Evolutionary conservation across 2,113 vertebrate genomes (phyloP).

Genomic region (Ornithorhynchus anatinus): DNA sequence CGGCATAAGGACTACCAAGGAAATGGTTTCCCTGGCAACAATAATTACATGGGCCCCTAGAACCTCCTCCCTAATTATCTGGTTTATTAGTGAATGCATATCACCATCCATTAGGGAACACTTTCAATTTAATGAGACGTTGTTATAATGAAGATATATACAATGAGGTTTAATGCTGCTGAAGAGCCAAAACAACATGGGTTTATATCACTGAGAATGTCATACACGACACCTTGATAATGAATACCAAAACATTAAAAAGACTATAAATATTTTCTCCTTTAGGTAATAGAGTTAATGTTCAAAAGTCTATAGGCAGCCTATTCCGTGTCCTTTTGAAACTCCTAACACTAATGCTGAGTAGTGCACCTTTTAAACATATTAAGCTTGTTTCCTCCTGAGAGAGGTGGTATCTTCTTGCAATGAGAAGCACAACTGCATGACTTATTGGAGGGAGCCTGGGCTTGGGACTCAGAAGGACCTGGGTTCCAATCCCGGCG

Average conservation of each 20-base stretch:
- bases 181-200: slow-evolving; percentile 28
- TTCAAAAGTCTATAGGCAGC: not conserved
- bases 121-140: slow-evolving; percentile 40
- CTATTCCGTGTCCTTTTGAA: slow-evolving; percentile 25
- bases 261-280: slow-evolving; percentile 40
- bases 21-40: slow-evolving; percentile 36
- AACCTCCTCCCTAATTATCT: slow-evolving; percentile 47
- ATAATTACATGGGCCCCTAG: slow-evolving; percentile 25
- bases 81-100: slow-evolving; percentile 41
- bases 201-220: slow-evolving; percentile 28
- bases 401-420: too few relatives aligned
- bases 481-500: too few relatives aligned
- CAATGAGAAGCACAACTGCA: too few relatives aligned
- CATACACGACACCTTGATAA: not conserved
- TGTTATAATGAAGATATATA: slow-evolving; percentile 26
- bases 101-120: slow-evolving; percentile 31
- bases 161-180: not conserved
- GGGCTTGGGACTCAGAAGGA: too few relatives aligned
- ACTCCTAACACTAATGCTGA: too few relatives aligned
- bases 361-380: too few relatives aligned
- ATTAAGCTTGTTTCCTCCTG: too few relatives aligned
- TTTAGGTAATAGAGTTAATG: slow-evolving; percentile 16
- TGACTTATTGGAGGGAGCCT: too few relatives aligned
- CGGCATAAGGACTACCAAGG: slow-evolving; percentile 25
- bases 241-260: slow-evolving; percentile 19